phyloP scores from a whole-genome alignment of 2,797 vertebrate species.

The Sebastiscus tertius region DNA sequence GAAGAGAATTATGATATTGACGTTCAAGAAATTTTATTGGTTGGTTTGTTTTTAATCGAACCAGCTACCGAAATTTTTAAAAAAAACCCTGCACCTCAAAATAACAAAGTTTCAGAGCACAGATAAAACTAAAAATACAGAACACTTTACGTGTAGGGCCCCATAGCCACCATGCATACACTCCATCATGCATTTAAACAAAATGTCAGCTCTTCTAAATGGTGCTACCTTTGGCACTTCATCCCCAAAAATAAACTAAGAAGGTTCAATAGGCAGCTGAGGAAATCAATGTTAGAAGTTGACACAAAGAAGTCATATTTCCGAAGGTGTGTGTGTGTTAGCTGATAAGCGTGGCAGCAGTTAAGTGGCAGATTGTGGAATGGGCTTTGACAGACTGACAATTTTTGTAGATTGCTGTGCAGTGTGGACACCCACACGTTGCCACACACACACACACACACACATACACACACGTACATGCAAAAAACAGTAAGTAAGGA shows the following conservation, averaged over 20 bases:
- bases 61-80: no score
- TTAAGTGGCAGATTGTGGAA: conserved; percentile 16
- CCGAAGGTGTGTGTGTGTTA: not conserved
- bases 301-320: conserved; percentile 11
- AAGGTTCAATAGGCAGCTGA: not conserved
- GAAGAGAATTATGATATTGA: no score
- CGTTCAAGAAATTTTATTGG: no score
- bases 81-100: no score
- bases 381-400: conserved; percentile 17
- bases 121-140: not conserved
- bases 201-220: not conserved
- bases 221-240: not conserved
- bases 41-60: no score
- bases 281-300: not conserved
- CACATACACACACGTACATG: not conserved
- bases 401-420: not conserved
- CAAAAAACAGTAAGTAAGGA: not conserved
- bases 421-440: conserved; percentile 5
- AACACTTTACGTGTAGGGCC: not conserved
- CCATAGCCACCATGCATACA: not conserved
- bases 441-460: not conserved
- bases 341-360: conserved; percentile 15
- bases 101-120: not conserved
- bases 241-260: not conserved
- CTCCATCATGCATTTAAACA: not conserved